Evolutionary conservation across 2,113 vertebrate genomes (phyloP).

Genomic region (Nyctereutes procyonoides): DNA sequence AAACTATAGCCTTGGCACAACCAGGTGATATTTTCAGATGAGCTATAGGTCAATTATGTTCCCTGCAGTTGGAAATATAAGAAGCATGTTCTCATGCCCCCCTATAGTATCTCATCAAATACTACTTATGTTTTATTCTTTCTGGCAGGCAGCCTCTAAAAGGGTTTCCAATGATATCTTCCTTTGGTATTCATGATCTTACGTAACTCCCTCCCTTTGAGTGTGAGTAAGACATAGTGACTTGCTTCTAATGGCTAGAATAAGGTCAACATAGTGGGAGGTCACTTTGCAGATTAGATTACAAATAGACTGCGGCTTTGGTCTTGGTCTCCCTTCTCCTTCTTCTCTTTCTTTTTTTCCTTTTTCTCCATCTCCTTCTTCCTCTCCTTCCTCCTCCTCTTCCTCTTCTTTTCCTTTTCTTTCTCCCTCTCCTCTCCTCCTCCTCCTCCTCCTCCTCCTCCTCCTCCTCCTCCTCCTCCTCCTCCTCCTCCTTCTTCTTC

Average conservation of each 20-base stretch:
- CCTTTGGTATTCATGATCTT: neutral
- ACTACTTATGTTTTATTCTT: neutral
- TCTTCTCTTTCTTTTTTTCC: too few species aligned
- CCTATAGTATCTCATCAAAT: neutral
- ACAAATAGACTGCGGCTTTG: neutral
- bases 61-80: neutral
- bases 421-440: neutral
- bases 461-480: neutral
- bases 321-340: neutral
- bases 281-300: neutral
- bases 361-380: neutral
- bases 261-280: neutral
- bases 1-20: neutral
- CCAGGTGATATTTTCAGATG: neutral
- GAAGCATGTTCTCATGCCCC: neutral
- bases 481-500: neutral
- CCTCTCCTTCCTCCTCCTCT: too few species aligned
- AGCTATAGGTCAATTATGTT: neutral
- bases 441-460: neutral
- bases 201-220: neutral
- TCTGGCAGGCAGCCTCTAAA: neutral
- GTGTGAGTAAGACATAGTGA: neutral
- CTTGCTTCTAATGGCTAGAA: neutral
- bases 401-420: neutral
- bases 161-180: neutral